These are phyloP conservation scores for Enteromius radiatus DNA, from an alignment of 2,797 vertebrate species.

Conservation along the genomic window DNA sequence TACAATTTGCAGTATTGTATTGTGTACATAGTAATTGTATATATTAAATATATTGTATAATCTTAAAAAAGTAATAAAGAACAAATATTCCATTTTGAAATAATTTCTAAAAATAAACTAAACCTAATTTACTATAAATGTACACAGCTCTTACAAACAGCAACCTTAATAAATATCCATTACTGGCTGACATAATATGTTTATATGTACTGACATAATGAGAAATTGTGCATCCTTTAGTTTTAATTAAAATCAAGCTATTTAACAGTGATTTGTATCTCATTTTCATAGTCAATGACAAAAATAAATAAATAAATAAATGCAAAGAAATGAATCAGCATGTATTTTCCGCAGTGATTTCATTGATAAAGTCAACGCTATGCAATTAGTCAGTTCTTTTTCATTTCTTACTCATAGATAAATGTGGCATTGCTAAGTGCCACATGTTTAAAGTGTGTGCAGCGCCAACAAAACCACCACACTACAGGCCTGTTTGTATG, in stretches of 20 bases:
- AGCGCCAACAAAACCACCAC: neutral
- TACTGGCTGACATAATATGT: neutral
- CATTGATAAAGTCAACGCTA: neutral
- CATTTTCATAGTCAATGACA: neutral
- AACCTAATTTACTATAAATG: neutral
- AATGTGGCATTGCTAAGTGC: slow-evolving; percentile 21
- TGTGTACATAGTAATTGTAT: neutral
- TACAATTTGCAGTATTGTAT: neutral
- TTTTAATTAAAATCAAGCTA: neutral
- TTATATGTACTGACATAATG: neutral
- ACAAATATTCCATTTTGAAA: neutral
- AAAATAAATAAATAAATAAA: neutral
- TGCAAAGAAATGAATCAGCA: neutral
- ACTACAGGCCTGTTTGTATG: slow-evolving; percentile 33
- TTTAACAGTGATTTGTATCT: neutral
- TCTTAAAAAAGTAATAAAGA: neutral
- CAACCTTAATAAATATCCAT: neutral
- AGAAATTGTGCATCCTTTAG: neutral
- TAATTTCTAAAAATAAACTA: neutral
- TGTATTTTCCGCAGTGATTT: neutral
- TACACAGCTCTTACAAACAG: neutral
- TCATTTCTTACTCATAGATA: slow-evolving; percentile 2
- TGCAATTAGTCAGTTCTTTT: neutral
- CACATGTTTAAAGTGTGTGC: slow-evolving; percentile 27
- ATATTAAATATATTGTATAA: neutral